Percentiles rank a stretch among this genome's conserved stretches.
phyloP scores from a whole-genome alignment of 2,113 vertebrate genomes.

The Corythornis cristatus region DNA sequence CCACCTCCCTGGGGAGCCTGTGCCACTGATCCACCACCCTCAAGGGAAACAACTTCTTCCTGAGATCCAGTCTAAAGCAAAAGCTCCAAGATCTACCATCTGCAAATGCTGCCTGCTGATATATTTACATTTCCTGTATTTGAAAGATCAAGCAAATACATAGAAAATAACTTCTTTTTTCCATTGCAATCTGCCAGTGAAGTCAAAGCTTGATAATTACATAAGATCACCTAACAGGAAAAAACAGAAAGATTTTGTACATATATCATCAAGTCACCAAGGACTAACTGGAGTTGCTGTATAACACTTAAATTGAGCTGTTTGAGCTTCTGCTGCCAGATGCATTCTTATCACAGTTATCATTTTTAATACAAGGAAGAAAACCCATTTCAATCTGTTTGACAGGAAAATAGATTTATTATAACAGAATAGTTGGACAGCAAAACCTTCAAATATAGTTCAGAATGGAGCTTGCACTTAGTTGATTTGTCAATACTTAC shows the following conservation, averaged over 20 bases:
- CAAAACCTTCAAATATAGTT: constrained; percentile 5
- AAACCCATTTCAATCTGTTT: constrained; percentile 3
- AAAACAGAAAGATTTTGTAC: not conserved
- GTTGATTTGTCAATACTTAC: constrained; percentile 32
- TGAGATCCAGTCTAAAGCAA: no score
- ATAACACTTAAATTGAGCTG: not conserved
- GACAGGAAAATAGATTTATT: not conserved
- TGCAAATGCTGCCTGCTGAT: no score
- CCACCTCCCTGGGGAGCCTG: no score
- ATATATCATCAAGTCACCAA: not conserved
- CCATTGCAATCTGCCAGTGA: not conserved
- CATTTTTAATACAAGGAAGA: not conserved
- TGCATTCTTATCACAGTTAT: not conserved
- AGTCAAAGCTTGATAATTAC: not conserved
- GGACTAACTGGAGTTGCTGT: not conserved
- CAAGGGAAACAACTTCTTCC: no score
- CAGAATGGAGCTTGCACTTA: not conserved
- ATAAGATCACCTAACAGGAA: not conserved
- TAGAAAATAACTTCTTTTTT: not conserved
- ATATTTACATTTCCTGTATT: not conserved
- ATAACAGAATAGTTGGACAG: not conserved
- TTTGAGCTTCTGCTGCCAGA: not conserved
- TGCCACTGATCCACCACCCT: no score
- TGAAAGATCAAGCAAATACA: not conserved
- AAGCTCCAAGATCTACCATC: no score